These are phyloP conservation scores for Dorcus hopei DNA, from an alignment of 2,888 invertebrate species.

Conservation along the genomic window DNA sequence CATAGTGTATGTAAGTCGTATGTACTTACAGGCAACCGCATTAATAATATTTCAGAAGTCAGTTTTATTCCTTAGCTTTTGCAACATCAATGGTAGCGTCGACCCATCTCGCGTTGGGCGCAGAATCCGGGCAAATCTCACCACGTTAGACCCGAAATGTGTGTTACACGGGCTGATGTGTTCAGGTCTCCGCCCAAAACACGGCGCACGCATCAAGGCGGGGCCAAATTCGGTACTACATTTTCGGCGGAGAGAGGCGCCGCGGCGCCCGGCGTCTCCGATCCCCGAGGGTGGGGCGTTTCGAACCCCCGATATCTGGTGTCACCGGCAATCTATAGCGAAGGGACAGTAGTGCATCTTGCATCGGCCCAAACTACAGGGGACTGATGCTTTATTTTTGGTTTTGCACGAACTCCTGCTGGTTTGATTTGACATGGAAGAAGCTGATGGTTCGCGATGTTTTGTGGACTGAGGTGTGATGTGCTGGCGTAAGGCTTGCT, in stretches of 20 bases:
- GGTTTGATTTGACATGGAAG: neutral
- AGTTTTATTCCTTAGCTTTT: neutral
- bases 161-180: neutral
- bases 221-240: slow-evolving; percentile 19
- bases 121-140: slow-evolving; percentile 5
- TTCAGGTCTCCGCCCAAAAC: slow-evolving; percentile 7
- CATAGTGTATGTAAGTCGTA: too few relatives aligned
- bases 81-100: neutral
- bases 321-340: slow-evolving; percentile 42
- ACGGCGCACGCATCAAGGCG: slow-evolving; percentile 22
- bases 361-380: slow-evolving; percentile 18
- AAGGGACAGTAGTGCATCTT: slow-evolving; percentile 40
- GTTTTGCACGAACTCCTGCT: neutral
- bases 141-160: neutral
- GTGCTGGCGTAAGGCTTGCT: neutral
- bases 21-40: too few relatives aligned
- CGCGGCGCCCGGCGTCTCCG: slow-evolving; percentile 24
- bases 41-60: slow-evolving; percentile 4
- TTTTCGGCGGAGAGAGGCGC: slow-evolving; percentile 26
- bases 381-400: neutral
- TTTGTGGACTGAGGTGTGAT: neutral
- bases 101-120: slow-evolving; percentile 1
- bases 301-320: slow-evolving; percentile 38
- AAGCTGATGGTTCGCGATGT: neutral
- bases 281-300: slow-evolving; percentile 37